Evolutionary conservation across 2,113 vertebrate species (phyloP), one percentile per base, ranked within the genome.

Genomic region (Hydrochoerus hydrochaeris): DNA sequence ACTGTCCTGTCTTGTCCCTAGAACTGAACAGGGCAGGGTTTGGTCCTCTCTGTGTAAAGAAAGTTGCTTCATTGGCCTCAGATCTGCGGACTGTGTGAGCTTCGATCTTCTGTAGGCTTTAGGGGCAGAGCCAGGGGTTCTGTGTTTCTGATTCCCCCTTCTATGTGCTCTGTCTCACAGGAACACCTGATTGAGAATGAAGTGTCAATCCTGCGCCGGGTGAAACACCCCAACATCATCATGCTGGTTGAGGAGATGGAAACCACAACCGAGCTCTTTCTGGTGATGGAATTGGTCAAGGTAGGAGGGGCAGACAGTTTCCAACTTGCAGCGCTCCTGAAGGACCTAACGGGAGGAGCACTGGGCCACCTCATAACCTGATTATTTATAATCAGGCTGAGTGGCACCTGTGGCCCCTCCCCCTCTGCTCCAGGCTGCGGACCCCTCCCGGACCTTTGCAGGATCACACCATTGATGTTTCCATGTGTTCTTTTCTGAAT

Each of bases 241-340:
- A 99, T 99, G 99, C 97, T 99, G 96, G 98, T 99, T 0, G 99
- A 99, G 97, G 99, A 99, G 98, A 99, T 99, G 99, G 99, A 99
- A 97, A 99, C 99, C 0, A 96, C 99, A 9, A 94, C 99, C 3
- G 99, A 99, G 44, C 99, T 99, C 88, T 99, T 99, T 85, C 98
- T 99, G 94, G 99, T 99, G 90, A 99, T 99, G 99, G 99, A 99
- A 97, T 97, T 99, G 62, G 99, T 99, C 91, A 99, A 99, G 99
- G 99, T 99, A 96, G 86, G 97, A 89, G 19, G 60, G 60, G 4
- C n/a, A 20, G 54, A 52, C 14, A 71, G 73, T 52, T 85, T 32
- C 20, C 90, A 14, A 92, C 62, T 54, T 88, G 77, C 20, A 67
- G 2, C 11, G 0, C 57, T 69, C 80, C 67, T 14, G 4, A n/a